A percentile compares a stretch with the other conserved stretches of the same genome.
Conservation (phyloP, 1,140 invertebrate genomes). For the Ruditapes philippinarum region DNA sequence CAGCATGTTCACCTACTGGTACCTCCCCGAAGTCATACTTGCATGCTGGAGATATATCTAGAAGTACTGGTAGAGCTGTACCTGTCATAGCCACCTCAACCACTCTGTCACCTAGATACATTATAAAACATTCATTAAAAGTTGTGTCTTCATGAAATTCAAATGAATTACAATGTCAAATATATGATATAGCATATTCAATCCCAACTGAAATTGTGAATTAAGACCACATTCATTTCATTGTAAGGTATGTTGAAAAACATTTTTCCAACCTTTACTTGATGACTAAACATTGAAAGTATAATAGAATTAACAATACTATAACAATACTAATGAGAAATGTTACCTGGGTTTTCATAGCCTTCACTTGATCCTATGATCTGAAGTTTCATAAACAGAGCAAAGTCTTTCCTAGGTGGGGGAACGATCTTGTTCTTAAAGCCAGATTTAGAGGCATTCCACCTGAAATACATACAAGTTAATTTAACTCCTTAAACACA, state of each 20-base stretch:
- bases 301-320: too few relatives aligned
- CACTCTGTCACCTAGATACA: constrained; percentile 7
- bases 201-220: too few relatives aligned
- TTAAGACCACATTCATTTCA: too few relatives aligned
- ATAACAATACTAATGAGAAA: too few relatives aligned
- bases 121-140: too few relatives aligned
- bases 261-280: too few relatives aligned
- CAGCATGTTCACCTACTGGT: constrained; percentile 83
- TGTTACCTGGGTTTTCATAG: neutral
- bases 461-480: constrained; percentile 77
- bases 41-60: constrained; percentile 80
- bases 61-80: constrained; percentile 85
- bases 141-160: too few relatives aligned
- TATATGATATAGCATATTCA: too few relatives aligned
- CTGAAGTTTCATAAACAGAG: constrained; percentile 85
- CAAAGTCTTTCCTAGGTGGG: constrained; percentile 86
- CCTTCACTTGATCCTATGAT: constrained; percentile 84
- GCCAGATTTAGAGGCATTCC: constrained; percentile 83
- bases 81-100: constrained; percentile 86
- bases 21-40: constrained; percentile 85
- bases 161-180: too few relatives aligned
- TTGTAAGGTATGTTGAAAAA: too few relatives aligned
- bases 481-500: too few relatives aligned
- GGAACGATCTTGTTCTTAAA: constrained; percentile 81
- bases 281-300: too few relatives aligned